Conservation (phyloP, 2,797 vertebrate species). For the Pantherophis vulpinus region DNA sequence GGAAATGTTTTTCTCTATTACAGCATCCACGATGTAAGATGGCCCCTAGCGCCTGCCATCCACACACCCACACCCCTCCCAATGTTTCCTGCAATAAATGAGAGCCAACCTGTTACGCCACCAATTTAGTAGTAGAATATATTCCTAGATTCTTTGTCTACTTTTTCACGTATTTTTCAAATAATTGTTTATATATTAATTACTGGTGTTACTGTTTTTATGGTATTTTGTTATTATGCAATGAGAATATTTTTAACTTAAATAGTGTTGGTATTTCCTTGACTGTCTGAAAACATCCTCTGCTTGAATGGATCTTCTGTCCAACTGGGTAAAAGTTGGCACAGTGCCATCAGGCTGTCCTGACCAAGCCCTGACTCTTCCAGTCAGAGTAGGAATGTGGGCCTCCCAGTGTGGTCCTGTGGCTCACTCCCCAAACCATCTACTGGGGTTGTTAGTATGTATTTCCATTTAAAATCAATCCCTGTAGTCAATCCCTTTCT, state of each 20-base stretch:
- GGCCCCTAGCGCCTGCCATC: neutral
- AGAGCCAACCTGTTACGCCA: neutral
- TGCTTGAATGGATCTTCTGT: neutral
- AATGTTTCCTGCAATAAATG: neutral
- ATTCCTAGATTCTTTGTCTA: neutral
- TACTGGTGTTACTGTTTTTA: neutral
- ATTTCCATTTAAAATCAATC: neutral
- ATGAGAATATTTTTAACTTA: neutral
- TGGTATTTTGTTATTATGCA: neutral
- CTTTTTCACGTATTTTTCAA: neutral
- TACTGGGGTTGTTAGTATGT: neutral
- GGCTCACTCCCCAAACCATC: neutral
- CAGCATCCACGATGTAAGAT: neutral
- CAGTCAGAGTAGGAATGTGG: neutral
- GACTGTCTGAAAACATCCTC: neutral
- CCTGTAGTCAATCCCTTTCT: neutral
- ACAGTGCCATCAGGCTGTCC: neutral
- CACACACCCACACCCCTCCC: neutral
- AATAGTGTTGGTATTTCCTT: neutral
- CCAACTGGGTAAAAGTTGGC: neutral
- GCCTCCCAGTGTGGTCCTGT: neutral
- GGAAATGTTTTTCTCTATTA: neutral
- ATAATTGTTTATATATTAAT: neutral
- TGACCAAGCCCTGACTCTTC: neutral
- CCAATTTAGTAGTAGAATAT: neutral